Percentiles rank a stretch among this genome's conserved stretches.
These are phyloP conservation scores for Sarcophaga carnaria DNA, from an alignment of 2,888 invertebrate species.

Conservation along the genomic window DNA sequence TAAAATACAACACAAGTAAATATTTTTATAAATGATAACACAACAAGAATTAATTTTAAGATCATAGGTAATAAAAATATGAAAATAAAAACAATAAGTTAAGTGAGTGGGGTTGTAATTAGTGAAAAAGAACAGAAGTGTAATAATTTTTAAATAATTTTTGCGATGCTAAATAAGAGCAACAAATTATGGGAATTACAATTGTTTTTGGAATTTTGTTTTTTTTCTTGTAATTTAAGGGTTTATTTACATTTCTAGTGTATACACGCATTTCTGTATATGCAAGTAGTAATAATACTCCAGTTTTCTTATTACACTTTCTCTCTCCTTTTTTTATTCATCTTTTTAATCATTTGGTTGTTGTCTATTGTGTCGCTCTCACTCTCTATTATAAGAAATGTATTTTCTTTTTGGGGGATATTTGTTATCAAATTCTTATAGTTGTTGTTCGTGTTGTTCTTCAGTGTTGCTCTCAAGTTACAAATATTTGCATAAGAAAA, in stretches of 20 bases:
- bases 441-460: constrained; percentile 6
- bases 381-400: constrained; percentile 24
- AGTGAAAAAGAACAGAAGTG: background rate
- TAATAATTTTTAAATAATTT: background rate
- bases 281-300: no score
- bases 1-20: constrained; percentile 35
- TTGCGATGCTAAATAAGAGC: background rate
- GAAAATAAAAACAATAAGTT: no score
- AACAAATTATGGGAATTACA: constrained; percentile 22
- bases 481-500: constrained; percentile 60
- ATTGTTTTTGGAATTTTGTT: constrained; percentile 28
- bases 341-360: constrained; percentile 25
- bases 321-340: background rate
- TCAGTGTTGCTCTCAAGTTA: constrained; percentile 28
- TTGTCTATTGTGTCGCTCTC: background rate
- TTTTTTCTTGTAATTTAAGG: background rate
- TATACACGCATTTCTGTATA: no score
- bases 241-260: constrained; percentile 25
- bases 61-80: background rate
- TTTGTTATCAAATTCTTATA: constrained; percentile 20
- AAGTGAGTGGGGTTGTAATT: background rate
- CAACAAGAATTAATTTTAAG: constrained; percentile 33
- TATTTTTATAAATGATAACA: constrained; percentile 1
- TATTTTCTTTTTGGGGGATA: constrained; percentile 37
- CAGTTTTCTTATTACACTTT: no score